Evolutionary conservation across 2,113 vertebrate species (phyloP), one percentile per base, ranked within the genome.

Genomic region (Catharus minimus): DNA sequence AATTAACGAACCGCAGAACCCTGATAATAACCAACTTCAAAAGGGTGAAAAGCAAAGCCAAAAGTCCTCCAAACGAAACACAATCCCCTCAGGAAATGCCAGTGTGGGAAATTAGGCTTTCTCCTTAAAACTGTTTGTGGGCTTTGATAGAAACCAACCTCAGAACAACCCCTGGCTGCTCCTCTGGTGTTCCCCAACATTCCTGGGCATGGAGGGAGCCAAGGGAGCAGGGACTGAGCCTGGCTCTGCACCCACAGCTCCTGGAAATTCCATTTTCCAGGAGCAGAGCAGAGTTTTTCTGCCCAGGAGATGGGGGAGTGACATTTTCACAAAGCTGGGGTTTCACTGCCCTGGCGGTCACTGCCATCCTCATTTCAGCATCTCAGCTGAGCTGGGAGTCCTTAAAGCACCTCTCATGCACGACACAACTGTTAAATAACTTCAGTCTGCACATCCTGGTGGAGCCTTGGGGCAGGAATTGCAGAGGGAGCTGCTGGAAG

Each of bases 41-140:
- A 91, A 76, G 76, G 72, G 76, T 16, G 68, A 72, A 73, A 62
- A 80, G 90, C 79, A 83, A 89, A 92, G 88, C 81, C 86, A 27
- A 39, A 90, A 86, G 58, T 87, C 73, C 78, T 83, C 75, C 64
- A 60, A 66, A 71, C 5, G 47, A 90, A 83, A 77, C 2, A 0
- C 71, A 46, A 84, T 20, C 36, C 82, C 62, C 15, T 10, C 79
- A n/a, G 69, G 81, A 61, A 74, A 90, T 4, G 3, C 39, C 6
- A 3, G 36, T 9, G 39, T 38, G 65, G 61, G 82, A 74, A 86
- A 90, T 56, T 0, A 50, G 57, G 14, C 78, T 75, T 79, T 57
- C 62, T 69, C 14, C 77, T 69, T 16, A 1, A 36, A 68, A 18
- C 28, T 17, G 20, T 27, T 64, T 49, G 57, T 11, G 64, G 53